Percentiles rank a stretch among this genome's conserved stretches.
phyloP scores from a whole-genome alignment of 2,113 vertebrate species.

The Gasterosteus aculeatus region DNA sequence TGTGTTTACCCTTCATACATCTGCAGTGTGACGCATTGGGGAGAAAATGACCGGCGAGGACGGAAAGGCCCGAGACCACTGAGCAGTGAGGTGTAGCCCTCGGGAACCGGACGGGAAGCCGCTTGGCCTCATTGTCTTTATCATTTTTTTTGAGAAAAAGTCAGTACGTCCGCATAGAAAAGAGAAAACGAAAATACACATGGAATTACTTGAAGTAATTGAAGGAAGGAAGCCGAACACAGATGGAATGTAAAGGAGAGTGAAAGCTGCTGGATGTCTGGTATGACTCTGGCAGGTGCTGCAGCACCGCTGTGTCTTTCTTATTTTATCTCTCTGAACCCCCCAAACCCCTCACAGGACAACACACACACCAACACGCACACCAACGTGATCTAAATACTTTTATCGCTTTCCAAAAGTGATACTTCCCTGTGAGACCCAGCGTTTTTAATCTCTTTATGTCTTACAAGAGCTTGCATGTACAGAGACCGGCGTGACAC shows the following conservation, averaged over 20 bases:
- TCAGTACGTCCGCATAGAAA: neutral
- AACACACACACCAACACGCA: neutral
- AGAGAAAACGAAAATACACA: too few relatives aligned
- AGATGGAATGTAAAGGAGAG: neutral
- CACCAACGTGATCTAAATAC: constrained; percentile 35
- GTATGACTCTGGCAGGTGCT: constrained; percentile 46
- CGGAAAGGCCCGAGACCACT: neutral
- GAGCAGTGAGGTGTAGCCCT: neutral
- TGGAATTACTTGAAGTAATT: too few relatives aligned
- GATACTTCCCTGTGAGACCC: constrained; percentile 56
- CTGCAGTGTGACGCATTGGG: constrained; percentile 3
- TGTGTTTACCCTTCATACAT: neutral
- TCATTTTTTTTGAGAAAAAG: neutral
- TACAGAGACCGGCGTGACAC: constrained; percentile 28
- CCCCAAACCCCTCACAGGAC: constrained; percentile 34
- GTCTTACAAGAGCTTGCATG: constrained; percentile 43
- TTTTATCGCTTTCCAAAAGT: constrained; percentile 64
- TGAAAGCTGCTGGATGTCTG: constrained; percentile 23
- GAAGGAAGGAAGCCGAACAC: neutral
- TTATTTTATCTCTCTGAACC: constrained; percentile 58
- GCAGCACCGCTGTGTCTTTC: constrained; percentile 29
- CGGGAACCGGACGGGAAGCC: neutral
- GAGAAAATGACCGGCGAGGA: constrained; percentile 1
- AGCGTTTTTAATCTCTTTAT: constrained; percentile 59
- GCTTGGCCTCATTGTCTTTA: neutral